Evolutionary conservation across 2,888 invertebrate species (phyloP), one percentile per base, ranked within the genome.

Genomic region (Hypomecis punctinalis): DNA sequence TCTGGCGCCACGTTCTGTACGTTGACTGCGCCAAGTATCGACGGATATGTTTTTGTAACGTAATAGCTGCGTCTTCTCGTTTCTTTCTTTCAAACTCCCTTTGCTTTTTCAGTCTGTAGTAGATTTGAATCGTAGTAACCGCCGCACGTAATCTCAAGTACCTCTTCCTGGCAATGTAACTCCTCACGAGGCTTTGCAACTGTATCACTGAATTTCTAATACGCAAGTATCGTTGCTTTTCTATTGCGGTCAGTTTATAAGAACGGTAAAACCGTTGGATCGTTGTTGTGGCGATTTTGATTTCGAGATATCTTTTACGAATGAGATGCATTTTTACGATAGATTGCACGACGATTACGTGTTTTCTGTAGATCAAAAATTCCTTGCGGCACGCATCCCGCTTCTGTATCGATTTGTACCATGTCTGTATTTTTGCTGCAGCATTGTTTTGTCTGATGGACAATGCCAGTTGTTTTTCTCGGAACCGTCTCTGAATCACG

Each of bases 221-320:
- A 11, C 66, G 47, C 23, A 83, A 5, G 65, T 82, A 90, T 40
- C 67, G 71, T 66, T 73, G 73, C 67, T 83, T 82, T 66, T 79
- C 75, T 42, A 43, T 63, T 45, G 68, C 74, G 5, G 77, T 76
- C 52, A 83, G 66, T 72, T 74, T 83, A 56, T 83, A 83, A 13
- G 83, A 87, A 10, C 93, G 88, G 71, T 89, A 90, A 40, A 77
- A 77, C 33, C 78, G 79, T 73, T 94, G 94, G 66, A 94, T 81
- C 10, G 72, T 78, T 40, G 80, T 39, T 2, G 86, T 75, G 11
- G 81, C 84, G 23, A 79, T 71, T 66, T 74, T 79, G 39, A 83
- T 68, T 60, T 70, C 57, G 8, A 74, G 56, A 69, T 75, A 85
- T 72, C 76, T 70, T 66, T 84, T 86, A 46, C 83, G 82, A 51